Evolutionary conservation across 1,140 invertebrate genomes (phyloP), one percentile per base, ranked within the genome.

Genomic region (Neodiprion lecontei): DNA sequence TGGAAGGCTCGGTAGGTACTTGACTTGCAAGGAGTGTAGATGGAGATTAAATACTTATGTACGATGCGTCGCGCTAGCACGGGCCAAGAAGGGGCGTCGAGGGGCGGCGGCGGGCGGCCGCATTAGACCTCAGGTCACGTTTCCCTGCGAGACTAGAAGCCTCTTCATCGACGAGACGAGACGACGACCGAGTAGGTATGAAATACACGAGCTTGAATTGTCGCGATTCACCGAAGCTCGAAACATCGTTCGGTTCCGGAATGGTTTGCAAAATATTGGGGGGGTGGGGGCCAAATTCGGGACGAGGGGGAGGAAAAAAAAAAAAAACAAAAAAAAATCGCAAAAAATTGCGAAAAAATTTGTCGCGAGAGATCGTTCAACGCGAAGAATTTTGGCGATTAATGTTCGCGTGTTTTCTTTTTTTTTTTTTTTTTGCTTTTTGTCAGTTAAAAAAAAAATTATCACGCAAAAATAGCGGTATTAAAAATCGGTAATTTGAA

Each of bases 31-130:
- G 75, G 73, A 53, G 61, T 70, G 72, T 66, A 67, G 70, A 66
- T 72, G 69, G 68, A 48, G 73, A 74, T 74, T 70, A 77, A 74
- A 82, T 82, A 79, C 77, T 79, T 78, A 82, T 82, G 81, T 79
- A 80, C 72, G 79, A 79, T 72, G 78, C 77, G 81, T 79, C 74
- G 74, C 74, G 74, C 70, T 77, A 79, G 79, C 81, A 80, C 78
- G 81, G 80, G 77, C 78, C 81, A 78, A 74, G 77, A 79, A 79
- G 77, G 78, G 21, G 23, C 72, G 76, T 72, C 75, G 77, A 79
- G 67, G 75, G 76, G 76, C 75, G 76, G 76, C 75, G 76, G 5
- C 28, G 5, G 28, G 28, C n/a, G n/a, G 11, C n/a, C 53, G 9
- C 11, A 12, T 61, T 61, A 61, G 4, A 12, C 53, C 53, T 9